Evolutionary conservation across 2,797 vertebrate species (phyloP).

Genomic region (Danionella dracula): DNA sequence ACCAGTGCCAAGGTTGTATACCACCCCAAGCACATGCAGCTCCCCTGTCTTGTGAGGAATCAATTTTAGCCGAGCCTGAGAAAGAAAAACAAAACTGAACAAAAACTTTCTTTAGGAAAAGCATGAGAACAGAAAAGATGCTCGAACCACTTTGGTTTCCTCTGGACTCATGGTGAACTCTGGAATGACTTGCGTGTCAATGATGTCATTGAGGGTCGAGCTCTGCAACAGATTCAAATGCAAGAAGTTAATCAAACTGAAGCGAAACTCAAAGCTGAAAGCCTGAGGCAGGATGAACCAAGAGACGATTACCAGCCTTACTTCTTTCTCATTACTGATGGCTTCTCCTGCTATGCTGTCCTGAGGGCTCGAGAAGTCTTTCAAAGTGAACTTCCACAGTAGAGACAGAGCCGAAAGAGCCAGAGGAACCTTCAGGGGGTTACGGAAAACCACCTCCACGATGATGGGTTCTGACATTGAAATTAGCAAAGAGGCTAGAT

Average conservation of each 20-base stretch:
- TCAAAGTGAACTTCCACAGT: conserved; percentile 86
- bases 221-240: conserved; percentile 55
- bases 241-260: conserved; percentile 7
- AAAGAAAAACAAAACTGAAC: background rate
- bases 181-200: conserved; percentile 85
- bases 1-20: conserved; percentile 82
- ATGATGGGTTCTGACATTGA: conserved; percentile 80
- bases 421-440: conserved; percentile 89
- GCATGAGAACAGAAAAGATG: background rate
- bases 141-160: conserved; percentile 88
- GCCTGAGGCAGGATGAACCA: background rate
- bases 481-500: background rate
- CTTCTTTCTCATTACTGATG: conserved; percentile 71
- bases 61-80: conserved; percentile 88
- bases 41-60: conserved; percentile 90
- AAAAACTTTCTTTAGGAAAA: background rate
- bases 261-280: background rate
- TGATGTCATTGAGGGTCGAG: conserved; percentile 61
- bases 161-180: conserved; percentile 86
- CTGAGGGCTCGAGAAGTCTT: conserved; percentile 59
- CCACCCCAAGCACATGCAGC: conserved; percentile 86
- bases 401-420: conserved; percentile 82
- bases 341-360: conserved; percentile 63
- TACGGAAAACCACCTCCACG: conserved; percentile 90
- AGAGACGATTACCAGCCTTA: conserved; percentile 6